Evolutionary conservation across 1,140 invertebrate species (phyloP).

Genomic region (Aphelenchoides fujianensis): DNA sequence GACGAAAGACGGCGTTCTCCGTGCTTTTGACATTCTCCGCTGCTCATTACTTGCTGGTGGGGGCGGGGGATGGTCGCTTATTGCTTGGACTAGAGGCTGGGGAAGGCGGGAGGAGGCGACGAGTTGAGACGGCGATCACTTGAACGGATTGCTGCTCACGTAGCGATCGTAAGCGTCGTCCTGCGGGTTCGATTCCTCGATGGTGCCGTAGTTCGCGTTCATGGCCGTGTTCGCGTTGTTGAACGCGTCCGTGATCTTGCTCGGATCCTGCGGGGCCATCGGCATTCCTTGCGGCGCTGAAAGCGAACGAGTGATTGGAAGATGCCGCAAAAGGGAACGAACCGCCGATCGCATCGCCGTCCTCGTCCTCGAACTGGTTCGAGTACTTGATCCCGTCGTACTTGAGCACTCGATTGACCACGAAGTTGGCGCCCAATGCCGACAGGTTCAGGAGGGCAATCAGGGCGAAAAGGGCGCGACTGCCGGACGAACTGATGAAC

Average conservation of each 20-base stretch:
- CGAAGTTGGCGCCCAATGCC: slow-evolving; percentile 41
- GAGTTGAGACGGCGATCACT: background rate
- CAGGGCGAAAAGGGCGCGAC: slow-evolving; percentile 36
- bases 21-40: background rate
- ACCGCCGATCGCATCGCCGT: slow-evolving; percentile 28
- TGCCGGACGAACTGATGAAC: slow-evolving; percentile 40
- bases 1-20: background rate
- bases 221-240: slow-evolving; percentile 37
- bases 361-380: slow-evolving; percentile 45
- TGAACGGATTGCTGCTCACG: slow-evolving; percentile 27
- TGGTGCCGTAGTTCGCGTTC: slow-evolving; percentile 47
- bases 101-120: background rate
- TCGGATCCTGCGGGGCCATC: slow-evolving; percentile 32
- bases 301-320: background rate
- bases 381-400: slow-evolving; percentile 44
- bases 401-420: slow-evolving; percentile 41
- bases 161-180: slow-evolving; percentile 43
- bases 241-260: slow-evolving; percentile 49
- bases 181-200: slow-evolving; percentile 33
- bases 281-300: slow-evolving; percentile 46
- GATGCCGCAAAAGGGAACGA: background rate
- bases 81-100: slow-evolving; percentile 10
- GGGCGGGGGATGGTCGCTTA: too few species aligned
- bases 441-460: slow-evolving; percentile 37
- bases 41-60: background rate